phyloP scores from a whole-genome alignment of 2,888 invertebrate species.

The Branchinecta sandiegonensis region DNA sequence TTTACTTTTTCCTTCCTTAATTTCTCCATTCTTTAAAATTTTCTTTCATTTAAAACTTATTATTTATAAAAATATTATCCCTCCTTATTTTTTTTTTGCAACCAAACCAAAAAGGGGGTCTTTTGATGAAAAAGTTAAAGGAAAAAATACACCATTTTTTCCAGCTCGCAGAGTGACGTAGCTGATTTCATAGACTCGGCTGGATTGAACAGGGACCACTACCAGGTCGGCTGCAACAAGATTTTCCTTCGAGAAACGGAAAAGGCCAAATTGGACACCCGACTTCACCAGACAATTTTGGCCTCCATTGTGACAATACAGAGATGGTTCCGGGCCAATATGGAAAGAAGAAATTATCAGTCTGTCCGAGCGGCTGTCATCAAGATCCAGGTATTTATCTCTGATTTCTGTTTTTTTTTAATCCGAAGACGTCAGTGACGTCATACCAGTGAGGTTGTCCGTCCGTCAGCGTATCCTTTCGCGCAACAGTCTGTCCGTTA shows the following conservation, averaged over 20 bases:
- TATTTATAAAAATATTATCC: too few species aligned
- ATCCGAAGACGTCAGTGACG: too few species aligned
- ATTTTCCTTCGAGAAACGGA: constrained; percentile 88
- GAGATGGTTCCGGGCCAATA: constrained; percentile 69
- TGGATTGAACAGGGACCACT: constrained; percentile 73
- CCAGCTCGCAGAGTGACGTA: constrained; percentile 70
- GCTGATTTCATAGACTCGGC: constrained; percentile 64
- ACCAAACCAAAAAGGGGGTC: too few species aligned
- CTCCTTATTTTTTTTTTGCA: too few species aligned
- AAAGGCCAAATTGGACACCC: constrained; percentile 77
- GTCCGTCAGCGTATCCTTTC: too few species aligned
- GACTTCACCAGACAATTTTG: constrained; percentile 85
- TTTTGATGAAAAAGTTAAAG: too few species aligned
- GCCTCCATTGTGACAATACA: constrained; percentile 81
- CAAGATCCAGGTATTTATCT: constrained; percentile 46
- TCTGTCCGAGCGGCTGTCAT: constrained; percentile 55
- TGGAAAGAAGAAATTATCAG: constrained; percentile 62
- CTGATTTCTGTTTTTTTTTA: neutral
- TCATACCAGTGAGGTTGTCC: too few species aligned
- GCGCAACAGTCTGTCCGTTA: too few species aligned
- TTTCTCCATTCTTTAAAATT: too few species aligned
- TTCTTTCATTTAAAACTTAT: too few species aligned
- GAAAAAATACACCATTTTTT: neutral
- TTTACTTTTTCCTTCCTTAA: too few species aligned
- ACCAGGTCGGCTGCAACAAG: constrained; percentile 74